These are phyloP conservation scores for Diabrotica virgifera DNA, from an alignment of 1,140 invertebrate genomes.

Conservation along the genomic window DNA sequence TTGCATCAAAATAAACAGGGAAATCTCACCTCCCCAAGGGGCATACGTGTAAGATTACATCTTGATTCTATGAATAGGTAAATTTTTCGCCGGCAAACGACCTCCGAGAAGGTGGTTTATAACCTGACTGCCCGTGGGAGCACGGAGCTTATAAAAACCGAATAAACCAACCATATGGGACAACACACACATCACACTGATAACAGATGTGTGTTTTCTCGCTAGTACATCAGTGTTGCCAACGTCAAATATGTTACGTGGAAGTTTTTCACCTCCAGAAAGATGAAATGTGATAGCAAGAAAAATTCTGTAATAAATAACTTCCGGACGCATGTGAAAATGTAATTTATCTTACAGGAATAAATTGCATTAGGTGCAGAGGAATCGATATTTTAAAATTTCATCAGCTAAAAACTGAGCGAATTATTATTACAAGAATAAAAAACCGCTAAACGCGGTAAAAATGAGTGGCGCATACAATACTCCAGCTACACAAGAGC, in stretches of 20 bases:
- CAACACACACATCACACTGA: slow-evolving; percentile 43
- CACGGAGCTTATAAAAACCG: slow-evolving; percentile 41
- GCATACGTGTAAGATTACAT: slow-evolving; percentile 21
- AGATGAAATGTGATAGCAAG: too few relatives aligned
- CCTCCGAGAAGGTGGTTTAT: slow-evolving; percentile 26
- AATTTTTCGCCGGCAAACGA: slow-evolving; percentile 27
- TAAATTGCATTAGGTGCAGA: too few relatives aligned
- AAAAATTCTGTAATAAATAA: too few relatives aligned
- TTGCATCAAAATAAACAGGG: slow-evolving; percentile 16
- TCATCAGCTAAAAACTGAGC: too few relatives aligned
- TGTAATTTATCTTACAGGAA: too few relatives aligned
- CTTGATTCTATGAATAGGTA: slow-evolving; percentile 45
- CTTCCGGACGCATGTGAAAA: too few relatives aligned
- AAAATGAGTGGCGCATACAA: too few relatives aligned
- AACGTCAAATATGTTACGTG: background rate
- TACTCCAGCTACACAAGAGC: too few relatives aligned
- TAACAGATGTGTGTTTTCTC: slow-evolving; percentile 38
- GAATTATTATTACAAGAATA: too few relatives aligned
- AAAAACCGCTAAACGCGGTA: too few relatives aligned
- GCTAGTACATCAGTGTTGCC: slow-evolving; percentile 10
- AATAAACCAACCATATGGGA: slow-evolving; percentile 45
- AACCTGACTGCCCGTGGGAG: slow-evolving; percentile 32
- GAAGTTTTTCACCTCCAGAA: too few relatives aligned
- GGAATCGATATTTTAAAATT: too few relatives aligned
- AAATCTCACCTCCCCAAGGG: slow-evolving; percentile 11